These are phyloP conservation scores for Bolinopsis microptera DNA, from an alignment of 37 sponge, comb jelly and placozoan species.

Conservation along the genomic window DNA sequence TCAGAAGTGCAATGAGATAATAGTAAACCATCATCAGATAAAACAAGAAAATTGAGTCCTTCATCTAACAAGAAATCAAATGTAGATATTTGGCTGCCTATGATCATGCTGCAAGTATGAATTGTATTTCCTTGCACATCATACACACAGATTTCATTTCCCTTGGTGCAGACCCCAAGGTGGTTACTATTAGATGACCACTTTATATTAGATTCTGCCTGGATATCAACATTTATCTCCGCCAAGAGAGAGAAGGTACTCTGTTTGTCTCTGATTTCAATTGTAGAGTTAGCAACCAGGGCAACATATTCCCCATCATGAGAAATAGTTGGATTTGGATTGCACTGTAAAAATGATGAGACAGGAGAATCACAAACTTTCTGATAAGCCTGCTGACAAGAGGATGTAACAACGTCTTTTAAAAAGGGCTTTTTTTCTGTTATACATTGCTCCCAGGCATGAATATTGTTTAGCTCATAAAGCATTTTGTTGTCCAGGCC, in stretches of 20 bases:
- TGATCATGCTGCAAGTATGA: not conserved
- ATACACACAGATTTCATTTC: not conserved
- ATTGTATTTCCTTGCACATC: not conserved
- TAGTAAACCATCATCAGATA: not conserved
- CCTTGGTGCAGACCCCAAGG: not conserved
- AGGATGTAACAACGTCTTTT: not conserved
- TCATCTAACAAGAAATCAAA: not conserved
- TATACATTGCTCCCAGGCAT: not conserved
- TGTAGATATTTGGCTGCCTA: not conserved
- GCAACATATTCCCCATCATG: not conserved
- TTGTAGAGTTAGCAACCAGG: not conserved
- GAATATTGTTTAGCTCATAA: slow-evolving; percentile 10
- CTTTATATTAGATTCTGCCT: not conserved
- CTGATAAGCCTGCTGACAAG: not conserved
- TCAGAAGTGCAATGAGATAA: not conserved
- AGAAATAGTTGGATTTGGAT: not conserved
- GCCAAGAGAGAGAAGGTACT: not conserved
- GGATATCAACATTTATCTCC: not conserved
- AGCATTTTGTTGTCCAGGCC: not conserved
- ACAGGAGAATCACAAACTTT: not conserved
- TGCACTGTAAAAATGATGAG: not conserved
- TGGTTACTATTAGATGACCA: not conserved
- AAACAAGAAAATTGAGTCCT: not conserved
- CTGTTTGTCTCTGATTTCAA: not conserved
- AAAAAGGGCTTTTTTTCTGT: not conserved